Conservation (phyloP, 2,797 vertebrate species). For the Picus viridis region DNA sequence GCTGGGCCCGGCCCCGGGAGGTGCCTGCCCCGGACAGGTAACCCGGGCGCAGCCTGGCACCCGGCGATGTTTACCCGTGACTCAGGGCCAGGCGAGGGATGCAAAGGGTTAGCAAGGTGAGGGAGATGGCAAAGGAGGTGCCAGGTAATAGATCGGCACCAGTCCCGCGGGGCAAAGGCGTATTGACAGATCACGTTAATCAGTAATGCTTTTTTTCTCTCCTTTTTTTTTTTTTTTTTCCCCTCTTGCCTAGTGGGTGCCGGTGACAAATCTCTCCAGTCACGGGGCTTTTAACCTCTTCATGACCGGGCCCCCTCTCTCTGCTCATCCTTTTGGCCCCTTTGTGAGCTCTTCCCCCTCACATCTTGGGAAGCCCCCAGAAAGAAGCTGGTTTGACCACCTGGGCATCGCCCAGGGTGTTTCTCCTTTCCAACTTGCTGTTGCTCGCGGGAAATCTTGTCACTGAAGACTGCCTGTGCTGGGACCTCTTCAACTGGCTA, state of each 20-base stretch:
- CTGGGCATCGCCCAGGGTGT: background rate
- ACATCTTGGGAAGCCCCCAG: rapidly evolving
- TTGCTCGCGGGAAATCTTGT: background rate
- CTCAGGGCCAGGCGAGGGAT: slow-evolving; percentile 34
- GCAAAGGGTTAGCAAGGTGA: slow-evolving; percentile 63
- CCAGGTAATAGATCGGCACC: slow-evolving; percentile 62
- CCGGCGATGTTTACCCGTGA: slow-evolving; percentile 65
- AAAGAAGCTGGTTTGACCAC: background rate
- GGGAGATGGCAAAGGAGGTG: slow-evolving; percentile 61
- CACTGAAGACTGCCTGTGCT: background rate
- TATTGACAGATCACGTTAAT: slow-evolving; percentile 69
- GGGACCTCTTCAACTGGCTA: background rate
- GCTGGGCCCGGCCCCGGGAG: slow-evolving; percentile 46
- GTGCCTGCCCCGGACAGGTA: slow-evolving; percentile 38
- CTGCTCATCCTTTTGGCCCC: background rate
- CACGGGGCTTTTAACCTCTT: background rate
- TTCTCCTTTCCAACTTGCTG: background rate
- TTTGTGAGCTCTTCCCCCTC: background rate
- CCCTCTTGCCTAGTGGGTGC: background rate
- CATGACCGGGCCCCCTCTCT: background rate
- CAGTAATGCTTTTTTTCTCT: slow-evolving; percentile 22
- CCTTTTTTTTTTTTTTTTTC: background rate
- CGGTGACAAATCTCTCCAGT: background rate
- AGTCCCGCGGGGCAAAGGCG: slow-evolving; percentile 51
- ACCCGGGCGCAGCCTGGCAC: slow-evolving; percentile 49